A percentile compares a stretch with the other conserved stretches of the same genome.
These are phyloP conservation scores for Sus cebifrons DNA, from an alignment of 2,797 vertebrate genomes.

Conservation along the genomic window DNA sequence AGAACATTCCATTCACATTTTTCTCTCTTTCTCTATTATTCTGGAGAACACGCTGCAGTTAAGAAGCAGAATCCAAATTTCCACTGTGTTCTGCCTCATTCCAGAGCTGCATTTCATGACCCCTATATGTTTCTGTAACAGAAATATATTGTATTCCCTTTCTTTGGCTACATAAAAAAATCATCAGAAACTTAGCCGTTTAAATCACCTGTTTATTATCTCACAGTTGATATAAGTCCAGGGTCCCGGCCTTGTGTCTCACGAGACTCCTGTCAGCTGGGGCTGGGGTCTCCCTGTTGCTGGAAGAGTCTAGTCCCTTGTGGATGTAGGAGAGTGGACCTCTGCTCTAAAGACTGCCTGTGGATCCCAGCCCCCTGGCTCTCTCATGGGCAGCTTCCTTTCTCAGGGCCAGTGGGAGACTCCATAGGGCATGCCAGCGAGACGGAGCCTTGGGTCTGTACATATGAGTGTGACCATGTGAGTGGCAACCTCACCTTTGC, in stretches of 20 bases:
- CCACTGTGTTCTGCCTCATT: background rate
- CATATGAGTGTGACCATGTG: fast-evolving
- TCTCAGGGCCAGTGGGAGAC: background rate
- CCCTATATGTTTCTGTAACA: background rate
- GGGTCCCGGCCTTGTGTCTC: background rate
- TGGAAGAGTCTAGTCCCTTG: background rate
- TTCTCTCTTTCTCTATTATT: background rate
- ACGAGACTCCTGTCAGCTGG: background rate
- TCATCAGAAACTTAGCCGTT: background rate
- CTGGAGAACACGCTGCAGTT: background rate
- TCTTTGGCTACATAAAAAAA: background rate
- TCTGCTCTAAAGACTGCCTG: fast-evolving
- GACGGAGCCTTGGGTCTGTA: fast-evolving
- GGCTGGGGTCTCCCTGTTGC: background rate
- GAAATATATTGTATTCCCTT: background rate
- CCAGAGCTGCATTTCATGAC: background rate
- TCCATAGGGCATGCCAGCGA: background rate
- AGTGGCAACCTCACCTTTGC: background rate
- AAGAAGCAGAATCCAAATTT: background rate
- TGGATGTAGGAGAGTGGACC: background rate
- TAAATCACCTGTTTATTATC: background rate
- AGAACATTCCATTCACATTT: background rate
- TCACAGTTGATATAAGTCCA: background rate
- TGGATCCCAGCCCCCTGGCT: fast-evolving
- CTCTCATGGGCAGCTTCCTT: background rate